phyloP scores from a whole-genome alignment of 2,113 vertebrate species.

The Peromyscus polionotus region DNA sequence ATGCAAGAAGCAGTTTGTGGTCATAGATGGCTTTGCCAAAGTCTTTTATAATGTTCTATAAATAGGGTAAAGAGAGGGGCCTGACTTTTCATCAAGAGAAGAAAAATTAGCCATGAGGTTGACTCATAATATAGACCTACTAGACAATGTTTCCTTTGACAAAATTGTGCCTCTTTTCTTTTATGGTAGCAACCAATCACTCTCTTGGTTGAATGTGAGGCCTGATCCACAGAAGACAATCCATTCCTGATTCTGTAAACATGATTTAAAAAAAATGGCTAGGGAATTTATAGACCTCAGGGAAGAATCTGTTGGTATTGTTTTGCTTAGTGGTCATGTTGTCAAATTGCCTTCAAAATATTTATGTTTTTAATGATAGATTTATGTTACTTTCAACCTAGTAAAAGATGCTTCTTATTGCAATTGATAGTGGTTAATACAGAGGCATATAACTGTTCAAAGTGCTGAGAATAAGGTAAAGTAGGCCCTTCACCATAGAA shows the following conservation, averaged over 20 bases:
- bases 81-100: conserved; percentile 54
- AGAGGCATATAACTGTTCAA: background rate
- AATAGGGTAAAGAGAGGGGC: background rate
- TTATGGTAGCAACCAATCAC: background rate
- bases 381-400: background rate
- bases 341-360: background rate
- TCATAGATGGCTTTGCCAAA: conserved; percentile 26
- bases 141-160: background rate
- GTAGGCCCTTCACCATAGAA: no score
- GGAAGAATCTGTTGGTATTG: background rate
- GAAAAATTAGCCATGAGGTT: background rate
- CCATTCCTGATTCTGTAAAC: background rate
- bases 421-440: background rate
- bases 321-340: background rate
- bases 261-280: background rate
- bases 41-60: background rate
- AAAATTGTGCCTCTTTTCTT: background rate
- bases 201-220: background rate
- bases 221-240: no score
- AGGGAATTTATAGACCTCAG: background rate
- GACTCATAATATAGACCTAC: background rate
- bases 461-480: background rate
- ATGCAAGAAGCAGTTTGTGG: conserved; percentile 64
- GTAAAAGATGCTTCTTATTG: background rate
- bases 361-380: background rate